Evolutionary conservation across 2,888 invertebrate genomes (phyloP).

Genomic region (Capitulum mitella): DNA sequence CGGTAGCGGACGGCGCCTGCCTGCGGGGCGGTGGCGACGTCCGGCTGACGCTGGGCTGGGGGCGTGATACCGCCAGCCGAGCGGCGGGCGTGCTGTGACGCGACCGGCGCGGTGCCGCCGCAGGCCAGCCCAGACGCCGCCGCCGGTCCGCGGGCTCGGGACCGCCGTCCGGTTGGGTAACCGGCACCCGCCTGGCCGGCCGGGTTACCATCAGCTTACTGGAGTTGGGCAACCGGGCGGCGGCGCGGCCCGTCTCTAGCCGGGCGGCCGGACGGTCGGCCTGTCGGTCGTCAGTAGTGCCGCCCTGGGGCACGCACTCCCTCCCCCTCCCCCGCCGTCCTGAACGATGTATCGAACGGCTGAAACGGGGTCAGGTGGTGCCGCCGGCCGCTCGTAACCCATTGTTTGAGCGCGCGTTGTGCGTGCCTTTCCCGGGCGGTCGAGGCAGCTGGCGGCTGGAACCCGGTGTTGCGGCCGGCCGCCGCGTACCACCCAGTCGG

Average conservation of each 20-base stretch:
- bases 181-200: background rate
- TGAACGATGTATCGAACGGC: background rate
- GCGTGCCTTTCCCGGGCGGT: background rate
- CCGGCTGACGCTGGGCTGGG: no score
- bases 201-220: background rate
- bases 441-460: no score
- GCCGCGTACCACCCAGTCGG: background rate
- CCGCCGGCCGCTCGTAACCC: background rate
- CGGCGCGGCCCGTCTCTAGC: background rate
- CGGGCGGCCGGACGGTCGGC: no score
- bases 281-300: no score
- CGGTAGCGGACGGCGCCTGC: background rate
- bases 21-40: no score
- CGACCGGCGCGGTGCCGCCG: no score
- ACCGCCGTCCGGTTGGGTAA: background rate
- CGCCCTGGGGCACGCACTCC: no score
- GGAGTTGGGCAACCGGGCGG: background rate
- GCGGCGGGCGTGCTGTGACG: no score
- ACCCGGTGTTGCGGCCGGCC: no score
- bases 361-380: conserved; percentile 3
- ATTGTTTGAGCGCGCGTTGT: background rate
- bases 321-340: no score
- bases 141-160: background rate
- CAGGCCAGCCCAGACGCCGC: background rate
- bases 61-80: no score